A percentile compares a stretch with the other conserved stretches of the same genome.
Conservation (phyloP, 2,113 vertebrate species). For the Elephantulus edwardii region DNA sequence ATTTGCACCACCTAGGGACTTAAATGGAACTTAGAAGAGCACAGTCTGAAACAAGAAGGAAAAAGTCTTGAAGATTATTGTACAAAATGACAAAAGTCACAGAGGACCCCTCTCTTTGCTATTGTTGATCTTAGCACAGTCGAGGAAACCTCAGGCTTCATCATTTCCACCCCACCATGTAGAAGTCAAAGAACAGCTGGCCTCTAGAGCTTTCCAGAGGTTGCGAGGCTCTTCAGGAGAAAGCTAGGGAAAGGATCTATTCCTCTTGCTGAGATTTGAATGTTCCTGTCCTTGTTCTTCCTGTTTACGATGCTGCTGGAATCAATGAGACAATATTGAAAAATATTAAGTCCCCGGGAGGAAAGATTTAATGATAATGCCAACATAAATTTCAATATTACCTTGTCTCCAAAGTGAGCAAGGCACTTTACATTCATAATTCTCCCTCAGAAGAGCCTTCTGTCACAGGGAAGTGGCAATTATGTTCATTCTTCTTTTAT, state of each 20-base stretch:
- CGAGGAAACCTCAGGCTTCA: not conserved
- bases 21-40: not conserved
- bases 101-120: not conserved
- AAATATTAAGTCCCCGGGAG: constrained; percentile 45
- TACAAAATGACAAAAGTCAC: not conserved
- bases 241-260: constrained; percentile 19
- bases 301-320: constrained; percentile 54
- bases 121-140: not conserved
- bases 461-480: constrained; percentile 4
- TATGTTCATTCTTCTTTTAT: constrained; percentile 6
- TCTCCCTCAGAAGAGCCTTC: constrained; percentile 44
- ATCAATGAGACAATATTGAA: constrained; percentile 67
- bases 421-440: constrained; percentile 60
- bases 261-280: constrained; percentile 1
- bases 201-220: not conserved
- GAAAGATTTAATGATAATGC: constrained; percentile 64
- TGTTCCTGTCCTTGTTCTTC: constrained; percentile 22
- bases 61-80: not conserved
- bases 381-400: constrained; percentile 69
- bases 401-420: constrained; percentile 39
- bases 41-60: not conserved
- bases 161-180: not conserved
- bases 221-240: not conserved
- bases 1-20: not conserved
- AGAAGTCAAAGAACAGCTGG: not conserved